phyloP scores from a whole-genome alignment of 2,797 vertebrate species.

The Fistularia tabacaria region DNA sequence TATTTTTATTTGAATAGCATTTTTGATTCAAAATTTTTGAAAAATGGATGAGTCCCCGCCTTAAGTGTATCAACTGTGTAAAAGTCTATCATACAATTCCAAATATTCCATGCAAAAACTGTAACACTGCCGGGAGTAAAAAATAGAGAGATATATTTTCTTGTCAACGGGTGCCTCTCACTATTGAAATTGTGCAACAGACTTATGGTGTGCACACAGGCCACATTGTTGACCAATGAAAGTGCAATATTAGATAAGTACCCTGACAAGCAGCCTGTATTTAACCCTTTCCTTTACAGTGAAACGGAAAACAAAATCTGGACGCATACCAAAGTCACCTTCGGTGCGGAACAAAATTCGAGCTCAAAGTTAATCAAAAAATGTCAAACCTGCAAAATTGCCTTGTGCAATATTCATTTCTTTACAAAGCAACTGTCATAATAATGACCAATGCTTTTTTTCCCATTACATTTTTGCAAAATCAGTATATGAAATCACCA shows the following conservation, averaged over 20 bases:
- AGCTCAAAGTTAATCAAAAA: not conserved
- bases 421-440: too few relatives aligned
- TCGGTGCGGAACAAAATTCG: conserved; percentile 2
- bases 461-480: too few relatives aligned
- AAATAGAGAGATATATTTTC: not conserved
- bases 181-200: conserved; percentile 26
- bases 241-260: conserved; percentile 43
- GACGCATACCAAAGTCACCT: conserved; percentile 14
- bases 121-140: not conserved
- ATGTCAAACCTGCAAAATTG: too few relatives aligned
- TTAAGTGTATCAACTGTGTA: too few relatives aligned
- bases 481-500: too few relatives aligned
- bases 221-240: conserved; percentile 40
- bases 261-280: conserved; percentile 27
- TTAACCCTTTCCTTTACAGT: conserved; percentile 27
- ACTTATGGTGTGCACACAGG: conserved; percentile 21
- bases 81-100: not conserved
- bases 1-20: too few relatives aligned
- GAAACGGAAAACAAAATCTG: not conserved
- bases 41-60: too few relatives aligned
- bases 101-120: not conserved
- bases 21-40: too few relatives aligned
- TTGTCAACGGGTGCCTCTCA: conserved; percentile 5
- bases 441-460: too few relatives aligned
- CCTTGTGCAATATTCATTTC: too few relatives aligned